phyloP scores from a whole-genome alignment of 2,797 vertebrate species.

The Gymnothorax reevesii region DNA sequence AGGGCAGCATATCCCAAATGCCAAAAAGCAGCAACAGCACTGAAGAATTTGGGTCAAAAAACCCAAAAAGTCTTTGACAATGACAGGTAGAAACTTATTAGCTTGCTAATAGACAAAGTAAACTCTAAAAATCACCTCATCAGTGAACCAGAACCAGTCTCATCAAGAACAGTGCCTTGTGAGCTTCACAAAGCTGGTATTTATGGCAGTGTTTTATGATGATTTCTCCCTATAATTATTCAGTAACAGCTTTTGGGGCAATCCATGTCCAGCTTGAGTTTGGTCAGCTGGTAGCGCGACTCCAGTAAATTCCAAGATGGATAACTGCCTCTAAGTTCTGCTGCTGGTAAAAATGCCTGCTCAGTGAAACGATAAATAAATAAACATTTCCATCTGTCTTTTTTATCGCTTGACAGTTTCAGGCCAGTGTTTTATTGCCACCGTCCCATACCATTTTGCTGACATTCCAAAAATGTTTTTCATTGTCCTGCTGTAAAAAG shows the following conservation, averaged over 20 bases:
- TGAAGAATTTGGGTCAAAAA: no score
- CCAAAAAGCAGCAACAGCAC: no score
- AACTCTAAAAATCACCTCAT: no score
- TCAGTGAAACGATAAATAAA: conserved; percentile 35
- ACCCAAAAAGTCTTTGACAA: no score
- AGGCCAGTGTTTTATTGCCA: conserved; percentile 44
- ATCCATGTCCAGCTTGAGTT: conserved; percentile 19
- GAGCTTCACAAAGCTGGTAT: no score
- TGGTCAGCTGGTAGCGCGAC: conserved; percentile 8
- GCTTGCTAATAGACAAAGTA: no score
- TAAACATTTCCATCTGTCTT: neutral
- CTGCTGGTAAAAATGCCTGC: conserved; percentile 25
- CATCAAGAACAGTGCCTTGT: no score
- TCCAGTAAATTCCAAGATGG: conserved; percentile 12
- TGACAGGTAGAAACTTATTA: no score
- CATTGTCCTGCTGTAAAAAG: conserved; percentile 45
- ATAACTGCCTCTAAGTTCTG: conserved; percentile 24
- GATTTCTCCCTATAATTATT: neutral
- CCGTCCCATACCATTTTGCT: conserved; percentile 47
- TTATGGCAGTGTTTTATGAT: no score
- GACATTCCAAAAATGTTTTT: conserved; percentile 49
- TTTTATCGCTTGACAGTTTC: conserved; percentile 55
- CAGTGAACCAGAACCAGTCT: no score
- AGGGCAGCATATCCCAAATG: no score
- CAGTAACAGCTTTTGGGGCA: conserved; percentile 15